Conservation (phyloP, 1,140 invertebrate species). For the Danaus melanippus region DNA sequence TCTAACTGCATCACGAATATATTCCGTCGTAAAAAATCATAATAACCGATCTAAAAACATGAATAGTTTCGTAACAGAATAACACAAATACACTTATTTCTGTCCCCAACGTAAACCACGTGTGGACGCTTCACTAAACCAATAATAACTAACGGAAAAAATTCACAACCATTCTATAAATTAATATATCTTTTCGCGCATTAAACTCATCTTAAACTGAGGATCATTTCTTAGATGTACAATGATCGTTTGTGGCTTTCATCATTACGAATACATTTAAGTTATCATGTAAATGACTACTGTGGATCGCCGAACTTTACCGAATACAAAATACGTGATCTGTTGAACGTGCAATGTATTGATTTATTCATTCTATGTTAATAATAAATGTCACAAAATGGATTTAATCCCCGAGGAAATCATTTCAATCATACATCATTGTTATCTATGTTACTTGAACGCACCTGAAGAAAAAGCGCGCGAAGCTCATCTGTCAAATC, state of each 20-base stretch:
- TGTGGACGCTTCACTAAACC: slow-evolving; percentile 30
- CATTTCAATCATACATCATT: slow-evolving; percentile 37
- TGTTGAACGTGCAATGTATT: too few species aligned
- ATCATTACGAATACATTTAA: too few species aligned
- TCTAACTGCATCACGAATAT: too few species aligned
- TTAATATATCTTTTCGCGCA: slow-evolving; percentile 13
- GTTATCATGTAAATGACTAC: too few species aligned
- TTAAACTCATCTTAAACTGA: slow-evolving; percentile 3
- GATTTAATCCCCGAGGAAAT: not conserved
- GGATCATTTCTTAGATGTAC: too few species aligned
- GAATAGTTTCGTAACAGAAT: slow-evolving; percentile 38
- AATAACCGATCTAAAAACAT: slow-evolving; percentile 25
- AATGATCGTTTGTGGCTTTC: too few species aligned
- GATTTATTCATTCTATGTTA: too few species aligned
- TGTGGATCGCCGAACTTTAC: too few species aligned
- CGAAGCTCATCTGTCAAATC: slow-evolving; percentile 61
- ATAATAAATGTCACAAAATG: too few species aligned
- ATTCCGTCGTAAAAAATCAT: slow-evolving; percentile 14
- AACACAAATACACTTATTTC: slow-evolving; percentile 33
- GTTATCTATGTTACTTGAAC: slow-evolving; percentile 52
- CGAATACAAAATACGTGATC: too few species aligned
- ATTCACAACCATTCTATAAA: slow-evolving; percentile 13
- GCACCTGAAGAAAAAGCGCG: slow-evolving; percentile 62
- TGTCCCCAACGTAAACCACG: slow-evolving; percentile 28
- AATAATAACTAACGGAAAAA: slow-evolving; percentile 40